Base-by-base conservation (phyloP, 2,797 vertebrate genomes). In the Dryobates pubescens region DNA sequence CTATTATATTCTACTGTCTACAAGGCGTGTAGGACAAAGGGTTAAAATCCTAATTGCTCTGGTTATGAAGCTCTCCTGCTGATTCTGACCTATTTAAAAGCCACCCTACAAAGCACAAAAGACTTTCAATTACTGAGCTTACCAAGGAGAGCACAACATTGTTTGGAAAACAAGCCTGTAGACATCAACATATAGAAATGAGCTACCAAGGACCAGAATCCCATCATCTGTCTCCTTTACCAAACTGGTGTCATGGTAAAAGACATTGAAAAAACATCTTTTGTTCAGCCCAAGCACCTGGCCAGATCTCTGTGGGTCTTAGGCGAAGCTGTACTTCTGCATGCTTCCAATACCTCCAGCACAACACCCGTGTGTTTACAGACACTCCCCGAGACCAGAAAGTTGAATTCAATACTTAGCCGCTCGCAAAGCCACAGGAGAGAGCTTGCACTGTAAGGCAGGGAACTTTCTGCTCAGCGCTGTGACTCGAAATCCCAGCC, bases 81-180 rank as follows among this genome's bases (percentile, higher is more conserved):
- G 94, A 86, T 97, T 97, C 89, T 97, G 96, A 97, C 94, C 95
- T 97, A 96, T 95, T 97, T 97, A 96, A 96, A 92, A 96, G 93
- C 90, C 77, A 96, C 95, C 92, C 76, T 92, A 90, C 76, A 70
- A 96, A 94, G 87, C 93, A 89, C 84, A 96, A 92, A 67, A 91
- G 74, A 81, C 91, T 94, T 96, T 89, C 92, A 93, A 93, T 94
- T 94, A 96, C 90, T 47, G 26, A 82, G 47, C 63, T 90, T 70
- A 93, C 91, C 84, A 68, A 63, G 80, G 62, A 96, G 90, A 95
- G 69, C 84, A 72, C 92, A 89, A 34, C 22, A 85, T 56, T 89
- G 82, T 86, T 88, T 82, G 86, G 85, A 95, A 97, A 95, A 96
- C 93, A 93, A 81, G 63, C 65, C 71, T 29, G 64, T 67, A 38